Evolutionary conservation across 2,113 vertebrate species (phyloP).

Genomic region (Ailuropoda melanoleuca): DNA sequence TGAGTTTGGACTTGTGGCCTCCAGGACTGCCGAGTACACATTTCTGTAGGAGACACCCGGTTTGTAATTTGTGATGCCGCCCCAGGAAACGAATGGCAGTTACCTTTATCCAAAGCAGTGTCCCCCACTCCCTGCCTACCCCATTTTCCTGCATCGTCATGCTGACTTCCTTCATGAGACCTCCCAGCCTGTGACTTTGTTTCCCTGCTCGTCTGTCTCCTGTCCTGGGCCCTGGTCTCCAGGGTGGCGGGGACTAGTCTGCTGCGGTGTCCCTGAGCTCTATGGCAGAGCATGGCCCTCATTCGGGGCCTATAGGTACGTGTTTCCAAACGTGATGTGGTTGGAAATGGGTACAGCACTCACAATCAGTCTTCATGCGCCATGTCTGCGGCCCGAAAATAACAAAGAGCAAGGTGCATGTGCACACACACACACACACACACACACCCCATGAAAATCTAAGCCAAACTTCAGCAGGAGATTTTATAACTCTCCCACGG

Average conservation of each 20-base stretch:
- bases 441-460: neutral
- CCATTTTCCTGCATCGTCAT: rapidly evolving
- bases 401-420: too few species aligned
- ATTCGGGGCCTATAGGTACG: rapidly evolving
- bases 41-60: neutral
- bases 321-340: neutral
- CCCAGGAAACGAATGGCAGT: neutral
- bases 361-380: neutral
- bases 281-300: too few species aligned
- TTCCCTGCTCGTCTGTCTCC: neutral
- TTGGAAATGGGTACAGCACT: neutral
- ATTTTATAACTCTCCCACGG: neutral
- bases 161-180: neutral
- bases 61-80: neutral
- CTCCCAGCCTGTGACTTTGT: rapidly evolving
- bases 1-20: neutral
- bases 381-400: neutral
- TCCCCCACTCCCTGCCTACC: neutral
- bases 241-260: too few species aligned
- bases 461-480: neutral
- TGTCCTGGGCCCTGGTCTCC: neutral
- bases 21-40: neutral
- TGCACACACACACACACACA: rapidly evolving
- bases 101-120: neutral
- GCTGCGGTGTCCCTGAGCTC: neutral